phyloP scores from a whole-genome alignment of 1,140 invertebrate genomes.

The Cydia fagiglandana region DNA sequence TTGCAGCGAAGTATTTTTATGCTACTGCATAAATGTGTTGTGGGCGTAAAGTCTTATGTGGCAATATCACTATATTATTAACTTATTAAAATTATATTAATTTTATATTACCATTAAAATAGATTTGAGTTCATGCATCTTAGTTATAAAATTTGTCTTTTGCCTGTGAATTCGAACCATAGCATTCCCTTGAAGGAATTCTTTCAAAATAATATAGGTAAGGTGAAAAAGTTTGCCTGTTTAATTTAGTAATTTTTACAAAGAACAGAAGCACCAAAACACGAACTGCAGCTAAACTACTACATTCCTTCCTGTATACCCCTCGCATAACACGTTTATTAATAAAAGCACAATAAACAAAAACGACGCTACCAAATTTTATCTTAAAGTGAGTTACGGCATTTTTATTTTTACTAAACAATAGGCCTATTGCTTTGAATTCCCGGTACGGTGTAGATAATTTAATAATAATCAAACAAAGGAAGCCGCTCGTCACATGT shows the following conservation, averaged over 20 bases:
- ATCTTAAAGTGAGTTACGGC: not conserved
- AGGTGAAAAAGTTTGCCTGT: not conserved
- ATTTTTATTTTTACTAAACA: constrained; percentile 24
- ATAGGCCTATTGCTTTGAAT: constrained; percentile 15
- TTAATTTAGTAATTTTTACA: not conserved
- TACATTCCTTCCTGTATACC: not conserved
- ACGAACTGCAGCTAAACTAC: not conserved
- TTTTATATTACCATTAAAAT: too few relatives aligned
- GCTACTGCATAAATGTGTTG: not conserved
- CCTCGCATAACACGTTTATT: not conserved
- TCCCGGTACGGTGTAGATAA: constrained; percentile 46
- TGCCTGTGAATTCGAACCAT: not conserved
- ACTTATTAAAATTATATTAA: too few relatives aligned
- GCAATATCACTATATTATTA: not conserved
- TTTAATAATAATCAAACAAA: constrained; percentile 68
- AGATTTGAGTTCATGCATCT: too few relatives aligned
- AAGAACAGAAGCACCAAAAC: not conserved
- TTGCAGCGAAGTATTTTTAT: not conserved
- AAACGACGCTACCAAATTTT: not conserved
- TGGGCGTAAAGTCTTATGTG: not conserved
- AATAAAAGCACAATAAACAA: constrained; percentile 9
- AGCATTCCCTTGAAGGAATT: not conserved
- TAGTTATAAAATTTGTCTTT: too few relatives aligned
- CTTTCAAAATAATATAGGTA: not conserved
- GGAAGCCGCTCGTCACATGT: constrained; percentile 65